Evolutionary conservation across 2,888 invertebrate genomes (phyloP), one percentile per base, ranked within the genome.

Genomic region (Machimus atricapillus): DNA sequence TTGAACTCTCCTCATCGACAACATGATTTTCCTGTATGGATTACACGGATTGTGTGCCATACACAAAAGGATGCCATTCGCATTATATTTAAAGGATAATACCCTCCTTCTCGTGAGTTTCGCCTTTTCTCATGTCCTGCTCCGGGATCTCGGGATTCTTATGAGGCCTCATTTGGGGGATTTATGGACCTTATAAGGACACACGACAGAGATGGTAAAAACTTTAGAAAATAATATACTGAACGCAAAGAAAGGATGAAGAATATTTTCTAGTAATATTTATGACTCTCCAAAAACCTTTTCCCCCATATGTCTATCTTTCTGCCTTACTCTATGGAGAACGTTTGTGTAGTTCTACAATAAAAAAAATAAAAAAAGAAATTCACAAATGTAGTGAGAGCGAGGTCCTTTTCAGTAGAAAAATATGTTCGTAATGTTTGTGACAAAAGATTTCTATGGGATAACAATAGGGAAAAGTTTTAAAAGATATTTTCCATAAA

Each of bases 21-120:
- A 82, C 82, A 58, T 82, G 58, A 82, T 82, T 82, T 82, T 82
- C 82, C 82, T 82, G 82, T 82, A 66, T 82, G 82, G 82, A 82
- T 82, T 82, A 82, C 40, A 66, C 58, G 66, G 66, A 82, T 82
- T 82, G 82, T 37, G 58, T 27, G 58, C 31, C 66, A 34, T 16
- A 23, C 66, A 82, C 82, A 82, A 82, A 82, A 82, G 82, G 82
- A 82, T 82, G 66, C 82, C 82, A 37, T 82, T 66, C 82, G 82
- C 82, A 82, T 82, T 82, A 82, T 58, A 82, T 37, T 82, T 82
- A 66, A 82, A 82, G 82, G 82, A 82, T 82, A 82, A 66, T 66
- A 66, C 37, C 82, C 56, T 43, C 14, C 14, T 14, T 40, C 40
- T 12, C 12, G 19, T 31, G 23, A 6, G 31, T 56, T 78, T n/a